Percentiles rank a stretch among this genome's conserved stretches.
phyloP scores from a whole-genome alignment of 2,797 vertebrate genomes.

The Thripadectes ignobilis region DNA sequence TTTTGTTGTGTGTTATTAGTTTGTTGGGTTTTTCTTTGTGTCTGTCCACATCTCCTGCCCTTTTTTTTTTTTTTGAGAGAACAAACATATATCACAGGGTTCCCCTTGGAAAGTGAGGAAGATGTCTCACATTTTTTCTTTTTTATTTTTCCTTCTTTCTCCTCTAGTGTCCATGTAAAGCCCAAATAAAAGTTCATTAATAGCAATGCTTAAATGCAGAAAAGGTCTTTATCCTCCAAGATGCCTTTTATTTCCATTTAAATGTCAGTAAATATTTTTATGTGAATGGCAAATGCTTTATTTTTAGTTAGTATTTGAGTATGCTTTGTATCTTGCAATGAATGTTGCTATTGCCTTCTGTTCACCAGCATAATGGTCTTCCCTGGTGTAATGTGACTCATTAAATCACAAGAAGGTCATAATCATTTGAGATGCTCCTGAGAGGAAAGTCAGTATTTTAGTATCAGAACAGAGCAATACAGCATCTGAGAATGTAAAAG shows the following conservation, averaged over 20 bases:
- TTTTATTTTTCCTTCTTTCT: background rate
- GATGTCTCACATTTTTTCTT: no score
- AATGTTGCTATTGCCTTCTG: background rate
- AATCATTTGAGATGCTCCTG: background rate
- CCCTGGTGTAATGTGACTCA: background rate
- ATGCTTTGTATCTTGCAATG: background rate
- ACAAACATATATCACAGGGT: background rate
- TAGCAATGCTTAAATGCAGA: background rate
- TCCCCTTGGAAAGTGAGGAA: background rate
- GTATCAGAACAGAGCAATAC: background rate
- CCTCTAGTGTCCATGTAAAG: background rate
- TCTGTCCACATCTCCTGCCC: background rate
- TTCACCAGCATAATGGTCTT: background rate
- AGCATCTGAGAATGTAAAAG: background rate
- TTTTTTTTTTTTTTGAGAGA: background rate
- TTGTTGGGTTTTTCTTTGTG: background rate
- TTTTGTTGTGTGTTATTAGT: background rate
- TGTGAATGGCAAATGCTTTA: background rate
- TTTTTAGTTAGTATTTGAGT: background rate
- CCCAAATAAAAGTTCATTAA: background rate
- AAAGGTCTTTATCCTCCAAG: background rate
- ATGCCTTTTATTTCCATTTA: background rate
- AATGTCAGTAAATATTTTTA: background rate
- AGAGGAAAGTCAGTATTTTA: background rate
- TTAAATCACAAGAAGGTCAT: background rate